Percentiles rank a stretch among this genome's conserved stretches.
These are phyloP conservation scores for Sus scrofa DNA, from an alignment of 2,113 vertebrate species.

Conservation along the genomic window DNA sequence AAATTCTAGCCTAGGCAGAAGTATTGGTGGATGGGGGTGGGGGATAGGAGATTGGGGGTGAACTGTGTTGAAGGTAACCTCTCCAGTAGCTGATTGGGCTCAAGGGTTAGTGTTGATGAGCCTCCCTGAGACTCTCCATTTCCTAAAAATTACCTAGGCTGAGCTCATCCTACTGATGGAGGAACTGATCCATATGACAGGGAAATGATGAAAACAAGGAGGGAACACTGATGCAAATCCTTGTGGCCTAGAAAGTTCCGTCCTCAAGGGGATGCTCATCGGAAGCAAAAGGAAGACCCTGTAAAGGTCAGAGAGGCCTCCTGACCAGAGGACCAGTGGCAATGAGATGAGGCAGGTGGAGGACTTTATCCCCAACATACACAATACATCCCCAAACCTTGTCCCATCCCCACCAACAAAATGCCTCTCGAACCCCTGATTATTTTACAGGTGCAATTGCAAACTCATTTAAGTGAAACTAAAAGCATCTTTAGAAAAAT, in stretches of 20 bases:
- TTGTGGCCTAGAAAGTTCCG: background rate
- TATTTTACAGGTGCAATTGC: background rate
- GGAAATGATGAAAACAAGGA: background rate
- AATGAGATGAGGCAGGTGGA: too few relatives aligned
- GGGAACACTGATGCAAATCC: background rate
- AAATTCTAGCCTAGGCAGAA: background rate
- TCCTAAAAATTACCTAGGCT: background rate
- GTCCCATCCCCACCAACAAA: background rate
- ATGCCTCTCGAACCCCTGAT: background rate
- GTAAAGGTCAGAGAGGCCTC: background rate
- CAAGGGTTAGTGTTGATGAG: background rate
- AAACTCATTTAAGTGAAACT: background rate
- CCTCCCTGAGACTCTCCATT: background rate
- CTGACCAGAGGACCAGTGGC: background rate
- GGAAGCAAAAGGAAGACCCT: background rate
- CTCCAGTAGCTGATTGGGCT: background rate
- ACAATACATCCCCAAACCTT: background rate
- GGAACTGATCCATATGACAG: background rate
- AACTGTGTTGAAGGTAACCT: background rate
- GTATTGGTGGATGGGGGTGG: rapidly evolving
- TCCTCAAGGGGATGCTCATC: background rate
- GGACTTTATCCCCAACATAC: too few relatives aligned
- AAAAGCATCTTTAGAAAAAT: background rate
- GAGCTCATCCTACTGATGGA: background rate
- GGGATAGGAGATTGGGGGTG: background rate